Evolutionary conservation across 2,797 vertebrate species (phyloP), one percentile per base, ranked within the genome.

Genomic region (Hapalemur alaotrensis): DNA sequence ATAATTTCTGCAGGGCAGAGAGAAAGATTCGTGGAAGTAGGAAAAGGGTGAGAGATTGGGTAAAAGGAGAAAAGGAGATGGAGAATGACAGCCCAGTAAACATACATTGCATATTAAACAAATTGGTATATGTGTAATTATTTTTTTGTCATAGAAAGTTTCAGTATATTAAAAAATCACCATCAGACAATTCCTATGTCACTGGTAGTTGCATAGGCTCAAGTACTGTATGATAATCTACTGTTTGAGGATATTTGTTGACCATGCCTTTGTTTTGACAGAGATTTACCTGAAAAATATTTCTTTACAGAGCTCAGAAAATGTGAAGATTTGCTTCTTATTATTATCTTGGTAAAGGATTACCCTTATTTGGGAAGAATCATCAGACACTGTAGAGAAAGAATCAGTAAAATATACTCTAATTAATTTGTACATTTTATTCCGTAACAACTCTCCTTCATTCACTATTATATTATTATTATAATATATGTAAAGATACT

Each of bases 261-360:
- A 48, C 0, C 25, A 38, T 70, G 14, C 6, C 43, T 91, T 93
- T 85, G 48, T 82, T 94, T 91, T 85, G 15, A 83, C 23, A 96
- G 85, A 93, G 46, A 91, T 93, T 94, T 91, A 38, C 73, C 30
- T 96, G 28, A 41, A 95, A 91, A 92, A 75, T 57, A 73, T 75
- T 93, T 95, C 22, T 92, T 32, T n/a, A 88, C 5, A 43, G 18
- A 78, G 32, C 14, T 94, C 35, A 92, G 41, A 83, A 78, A 96
- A 82, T 48, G 52, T 48, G n/a, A 92, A 73, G 38, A 87, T 69
- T 63, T 79, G 8, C 18, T 79, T 9, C 30, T 28, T 79, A 78
- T 83, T 20, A 41, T 15, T 93, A 50, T 82, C 20, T n/a, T 61
- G 69, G 7, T 67, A 57, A 92, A 79, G 10, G 41, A 9, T 5